Percentiles rank a stretch among this genome's conserved stretches.
Evolutionary conservation across 2,113 vertebrate genomes (phyloP).

Genomic region (Ptyas mucosa): DNA sequence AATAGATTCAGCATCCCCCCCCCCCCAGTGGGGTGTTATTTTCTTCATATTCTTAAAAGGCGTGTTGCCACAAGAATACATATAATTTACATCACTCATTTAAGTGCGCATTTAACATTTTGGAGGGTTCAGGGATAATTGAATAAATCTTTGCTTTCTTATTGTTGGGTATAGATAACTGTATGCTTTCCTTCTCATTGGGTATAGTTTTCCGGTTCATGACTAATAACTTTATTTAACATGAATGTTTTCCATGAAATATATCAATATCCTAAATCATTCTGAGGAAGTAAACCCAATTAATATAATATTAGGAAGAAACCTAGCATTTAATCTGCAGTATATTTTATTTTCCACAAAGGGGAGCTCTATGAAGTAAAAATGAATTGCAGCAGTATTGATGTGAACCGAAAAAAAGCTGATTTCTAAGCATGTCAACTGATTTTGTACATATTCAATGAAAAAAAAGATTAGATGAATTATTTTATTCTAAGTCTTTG

Average conservation of each 20-base stretch:
- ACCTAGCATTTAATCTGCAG: neutral
- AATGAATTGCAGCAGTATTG: neutral
- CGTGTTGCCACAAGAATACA: neutral
- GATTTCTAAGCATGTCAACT: neutral
- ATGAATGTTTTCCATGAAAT: neutral
- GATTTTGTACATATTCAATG: neutral
- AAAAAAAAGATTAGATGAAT: neutral
- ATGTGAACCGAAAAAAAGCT: neutral
- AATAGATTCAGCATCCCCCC: neutral
- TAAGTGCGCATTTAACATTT: neutral
- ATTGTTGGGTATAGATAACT: neutral
- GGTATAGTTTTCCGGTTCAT: neutral
- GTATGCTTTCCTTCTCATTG: neutral
- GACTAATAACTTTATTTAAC: neutral
- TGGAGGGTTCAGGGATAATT: neutral
- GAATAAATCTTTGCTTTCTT: neutral
- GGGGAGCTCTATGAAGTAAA: conserved; percentile 13
- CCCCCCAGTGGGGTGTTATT: neutral
- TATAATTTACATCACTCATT: neutral
- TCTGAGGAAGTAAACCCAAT: neutral
- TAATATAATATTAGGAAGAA: neutral
- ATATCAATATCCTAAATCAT: neutral
- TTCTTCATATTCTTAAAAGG: neutral
- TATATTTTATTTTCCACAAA: conserved; percentile 12
- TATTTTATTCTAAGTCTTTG: neutral